phyloP scores from a whole-genome alignment of 2,888 invertebrate species.

The Cheilosia urbana region DNA sequence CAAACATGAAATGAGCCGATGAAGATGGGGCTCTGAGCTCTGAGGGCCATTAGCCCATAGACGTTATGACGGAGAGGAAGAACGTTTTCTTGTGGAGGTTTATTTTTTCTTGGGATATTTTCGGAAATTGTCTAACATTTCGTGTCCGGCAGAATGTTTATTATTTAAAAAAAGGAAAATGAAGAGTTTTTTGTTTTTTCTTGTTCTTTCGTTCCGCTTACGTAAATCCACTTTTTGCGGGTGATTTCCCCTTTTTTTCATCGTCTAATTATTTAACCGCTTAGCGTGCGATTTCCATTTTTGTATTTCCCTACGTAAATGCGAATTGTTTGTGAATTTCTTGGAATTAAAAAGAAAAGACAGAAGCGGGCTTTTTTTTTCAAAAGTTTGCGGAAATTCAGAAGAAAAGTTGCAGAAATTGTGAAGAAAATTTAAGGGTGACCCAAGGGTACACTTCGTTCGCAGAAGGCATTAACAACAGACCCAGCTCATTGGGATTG shows the following conservation, averaged over 20 bases:
- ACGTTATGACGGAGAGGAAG: not conserved
- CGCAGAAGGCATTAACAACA: too few species aligned
- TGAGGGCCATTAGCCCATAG: constrained; percentile 7
- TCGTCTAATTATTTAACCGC: constrained; percentile 24
- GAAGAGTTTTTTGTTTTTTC: not conserved
- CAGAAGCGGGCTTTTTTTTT: not conserved
- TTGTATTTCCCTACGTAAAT: constrained; percentile 8
- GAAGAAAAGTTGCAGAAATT: not conserved
- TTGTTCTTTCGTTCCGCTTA: not conserved
- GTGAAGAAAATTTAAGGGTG: not conserved
- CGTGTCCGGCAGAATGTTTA: constrained; percentile 22
- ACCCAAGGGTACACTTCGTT: not conserved
- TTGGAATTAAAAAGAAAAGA: constrained; percentile 1
- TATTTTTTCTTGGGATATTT: constrained; percentile 35
- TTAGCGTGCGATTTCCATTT: constrained; percentile 15
- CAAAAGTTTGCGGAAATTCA: not conserved
- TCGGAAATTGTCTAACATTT: constrained; percentile 50
- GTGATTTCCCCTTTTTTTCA: not conserved
- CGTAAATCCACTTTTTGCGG: not conserved
- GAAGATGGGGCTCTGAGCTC: not conserved
- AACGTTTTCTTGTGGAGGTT: constrained; percentile 8
- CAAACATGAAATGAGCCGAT: constrained; percentile 4
- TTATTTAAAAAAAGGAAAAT: constrained; percentile 12
- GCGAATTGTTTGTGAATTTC: constrained; percentile 40
- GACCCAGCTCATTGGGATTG: too few species aligned